A percentile compares a stretch with the other conserved stretches of the same genome.
These are phyloP conservation scores for Babyrousa celebensis DNA, from an alignment of 2,797 vertebrate genomes.

Conservation along the genomic window DNA sequence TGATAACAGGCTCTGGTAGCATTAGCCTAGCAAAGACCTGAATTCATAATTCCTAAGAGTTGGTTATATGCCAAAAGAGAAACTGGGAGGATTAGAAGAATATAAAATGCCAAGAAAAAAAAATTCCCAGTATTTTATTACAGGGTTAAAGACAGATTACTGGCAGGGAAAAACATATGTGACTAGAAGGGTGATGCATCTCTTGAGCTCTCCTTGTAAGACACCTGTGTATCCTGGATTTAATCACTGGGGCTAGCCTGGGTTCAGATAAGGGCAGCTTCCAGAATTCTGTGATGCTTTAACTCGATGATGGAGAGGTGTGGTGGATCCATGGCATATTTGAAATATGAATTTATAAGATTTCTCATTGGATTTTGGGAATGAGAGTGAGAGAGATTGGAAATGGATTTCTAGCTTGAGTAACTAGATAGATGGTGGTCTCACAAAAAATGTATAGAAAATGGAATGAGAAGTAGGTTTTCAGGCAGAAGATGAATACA, in stretches of 20 bases:
- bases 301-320: not conserved
- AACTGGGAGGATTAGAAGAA: not conserved
- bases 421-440: not conserved
- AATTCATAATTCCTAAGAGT: conserved; percentile 22
- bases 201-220: not conserved
- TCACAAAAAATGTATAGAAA: not conserved
- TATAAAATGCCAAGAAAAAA: not conserved
- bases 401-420: not conserved
- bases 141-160: not conserved
- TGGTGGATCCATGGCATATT: not conserved
- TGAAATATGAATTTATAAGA: not conserved
- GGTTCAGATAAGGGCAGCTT: not conserved
- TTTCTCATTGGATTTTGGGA: not conserved
- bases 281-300: not conserved
- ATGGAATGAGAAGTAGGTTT: not conserved
- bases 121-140: not conserved
- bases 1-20: not conserved
- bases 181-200: not conserved
- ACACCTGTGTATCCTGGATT: not conserved
- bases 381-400: not conserved
- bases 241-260: not conserved
- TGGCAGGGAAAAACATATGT: not conserved
- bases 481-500: not conserved
- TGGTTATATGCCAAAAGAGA: conserved; percentile 2
- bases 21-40: not conserved